These are phyloP conservation scores for Dryocosmus kuriphilus DNA, from an alignment of 2,888 invertebrate species.

Conservation along the genomic window DNA sequence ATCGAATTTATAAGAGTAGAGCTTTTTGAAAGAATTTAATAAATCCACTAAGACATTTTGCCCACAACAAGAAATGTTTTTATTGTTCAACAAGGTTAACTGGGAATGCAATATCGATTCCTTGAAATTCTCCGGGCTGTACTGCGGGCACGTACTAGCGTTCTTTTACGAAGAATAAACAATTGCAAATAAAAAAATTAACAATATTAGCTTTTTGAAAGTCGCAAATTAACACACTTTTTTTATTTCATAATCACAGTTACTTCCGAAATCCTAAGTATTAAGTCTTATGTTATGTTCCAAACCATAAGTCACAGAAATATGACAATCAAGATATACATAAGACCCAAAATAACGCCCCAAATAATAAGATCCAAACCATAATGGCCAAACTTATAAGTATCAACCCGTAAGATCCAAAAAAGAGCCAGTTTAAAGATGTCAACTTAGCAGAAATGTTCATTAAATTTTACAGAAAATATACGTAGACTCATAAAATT, in stretches of 20 bases:
- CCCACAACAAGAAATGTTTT: not conserved
- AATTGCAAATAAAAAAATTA: conserved; percentile 23
- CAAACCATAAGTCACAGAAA: no score
- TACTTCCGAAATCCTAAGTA: no score
- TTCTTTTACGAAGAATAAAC: conserved; percentile 2
- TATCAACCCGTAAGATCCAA: no score
- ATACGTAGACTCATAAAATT: no score
- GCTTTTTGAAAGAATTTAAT: not conserved
- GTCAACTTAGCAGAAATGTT: no score
- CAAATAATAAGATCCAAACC: no score
- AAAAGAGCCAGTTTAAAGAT: no score
- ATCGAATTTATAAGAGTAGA: not conserved
- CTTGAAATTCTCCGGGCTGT: not conserved
- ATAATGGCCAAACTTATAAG: no score
- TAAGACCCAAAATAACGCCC: no score
- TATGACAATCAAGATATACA: no score
- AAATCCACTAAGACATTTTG: not conserved
- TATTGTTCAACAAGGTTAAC: not conserved
- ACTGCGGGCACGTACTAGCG: not conserved
- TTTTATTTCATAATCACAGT: not conserved
- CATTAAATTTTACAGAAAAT: no score
- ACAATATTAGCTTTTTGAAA: not conserved
- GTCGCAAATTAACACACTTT: not conserved
- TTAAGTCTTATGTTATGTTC: no score
- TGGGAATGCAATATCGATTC: not conserved